A percentile compares a stretch with the other conserved stretches of the same genome.
phyloP scores from a whole-genome alignment of 1,140 invertebrate species.

The Pentalonia nigronervosa region DNA sequence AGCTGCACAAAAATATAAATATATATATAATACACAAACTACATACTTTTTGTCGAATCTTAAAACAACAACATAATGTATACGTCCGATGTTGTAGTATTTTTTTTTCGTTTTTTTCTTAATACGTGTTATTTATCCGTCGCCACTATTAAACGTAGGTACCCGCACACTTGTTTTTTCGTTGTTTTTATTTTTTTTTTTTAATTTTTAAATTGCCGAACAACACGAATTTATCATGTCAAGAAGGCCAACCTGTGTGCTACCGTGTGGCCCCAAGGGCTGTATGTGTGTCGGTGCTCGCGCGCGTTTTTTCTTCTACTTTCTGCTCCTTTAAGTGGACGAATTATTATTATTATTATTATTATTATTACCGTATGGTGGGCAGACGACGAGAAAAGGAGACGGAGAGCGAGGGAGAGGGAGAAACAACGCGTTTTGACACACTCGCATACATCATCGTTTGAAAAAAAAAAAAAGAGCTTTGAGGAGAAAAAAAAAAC shows the following conservation, averaged over 20 bases:
- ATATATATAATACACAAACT: too few relatives aligned
- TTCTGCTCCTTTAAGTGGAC: background rate
- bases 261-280: slow-evolving; percentile 52
- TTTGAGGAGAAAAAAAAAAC: background rate
- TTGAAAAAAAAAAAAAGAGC: slow-evolving; percentile 12
- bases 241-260: slow-evolving; percentile 50
- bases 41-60: background rate
- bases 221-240: slow-evolving; percentile 49
- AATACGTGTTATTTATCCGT: slow-evolving; percentile 6
- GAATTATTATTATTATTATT: slow-evolving; percentile 46
- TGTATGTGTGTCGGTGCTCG: slow-evolving; percentile 12
- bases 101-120: background rate
- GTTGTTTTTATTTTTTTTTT: slow-evolving; percentile 40
- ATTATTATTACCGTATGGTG: background rate
- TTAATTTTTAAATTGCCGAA: slow-evolving; percentile 47
- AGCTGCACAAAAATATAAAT: background rate
- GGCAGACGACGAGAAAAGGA: background rate
- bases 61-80: background rate
- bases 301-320: background rate
- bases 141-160: background rate
- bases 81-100: background rate
- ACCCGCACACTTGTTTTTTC: slow-evolving; percentile 9
- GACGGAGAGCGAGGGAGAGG: too few relatives aligned
- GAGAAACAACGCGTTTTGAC: slow-evolving; percentile 31
- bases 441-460: slow-evolving; percentile 31